Conservation (phyloP, 2,113 vertebrate genomes). For the Mustelus asterias region DNA sequence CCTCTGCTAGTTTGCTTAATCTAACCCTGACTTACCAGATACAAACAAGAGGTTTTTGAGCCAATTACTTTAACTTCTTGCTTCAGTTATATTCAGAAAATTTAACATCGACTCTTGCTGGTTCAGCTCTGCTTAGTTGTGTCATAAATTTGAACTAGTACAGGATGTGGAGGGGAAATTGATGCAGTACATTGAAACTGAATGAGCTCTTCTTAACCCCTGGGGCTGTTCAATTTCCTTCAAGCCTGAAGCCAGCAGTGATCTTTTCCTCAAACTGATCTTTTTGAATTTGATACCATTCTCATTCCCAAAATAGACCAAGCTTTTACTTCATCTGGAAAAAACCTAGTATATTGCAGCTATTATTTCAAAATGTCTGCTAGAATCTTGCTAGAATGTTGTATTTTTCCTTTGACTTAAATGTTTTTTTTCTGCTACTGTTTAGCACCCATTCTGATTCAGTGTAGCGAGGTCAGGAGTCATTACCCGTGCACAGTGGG, state of each 20-base stretch:
- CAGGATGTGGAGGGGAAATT: conserved; percentile 8
- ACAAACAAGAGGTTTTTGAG: not conserved
- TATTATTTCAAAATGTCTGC: not conserved
- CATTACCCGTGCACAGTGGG: not conserved
- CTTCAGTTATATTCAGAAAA: not conserved
- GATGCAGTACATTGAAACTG: not conserved
- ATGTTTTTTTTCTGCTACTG: not conserved
- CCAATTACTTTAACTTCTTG: not conserved
- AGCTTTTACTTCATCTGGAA: not conserved
- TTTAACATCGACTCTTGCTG: conserved; percentile 7
- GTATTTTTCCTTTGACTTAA: not conserved
- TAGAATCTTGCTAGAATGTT: not conserved
- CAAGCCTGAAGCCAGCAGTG: not conserved
- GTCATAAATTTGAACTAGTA: conserved; percentile 3
- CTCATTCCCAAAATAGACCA: not conserved
- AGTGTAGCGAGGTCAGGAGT: not conserved
- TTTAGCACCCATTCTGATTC: not conserved
- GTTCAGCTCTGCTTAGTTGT: not conserved
- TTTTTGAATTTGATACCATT: conserved; percentile 1
- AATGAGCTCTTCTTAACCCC: not conserved
- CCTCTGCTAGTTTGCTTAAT: not conserved
- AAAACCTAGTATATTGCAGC: not conserved
- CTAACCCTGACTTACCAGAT: not conserved
- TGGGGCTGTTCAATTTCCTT: conserved; percentile 22
- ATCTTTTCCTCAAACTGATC: conserved; percentile 19